Evolutionary conservation across 2,888 invertebrate genomes (phyloP).

Genomic region (Plagodis dolabraria): DNA sequence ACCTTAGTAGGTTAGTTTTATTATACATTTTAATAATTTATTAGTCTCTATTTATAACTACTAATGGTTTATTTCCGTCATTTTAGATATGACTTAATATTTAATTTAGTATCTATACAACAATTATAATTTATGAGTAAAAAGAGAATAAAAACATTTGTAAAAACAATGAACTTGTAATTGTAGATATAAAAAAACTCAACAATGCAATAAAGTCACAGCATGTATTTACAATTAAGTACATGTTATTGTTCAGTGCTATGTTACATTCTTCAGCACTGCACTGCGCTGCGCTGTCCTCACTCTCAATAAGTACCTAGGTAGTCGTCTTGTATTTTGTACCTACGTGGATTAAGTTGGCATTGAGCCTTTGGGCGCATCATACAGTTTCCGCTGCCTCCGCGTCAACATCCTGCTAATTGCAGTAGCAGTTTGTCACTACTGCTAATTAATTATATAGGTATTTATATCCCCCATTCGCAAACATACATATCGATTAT

Average conservation of each 20-base stretch:
- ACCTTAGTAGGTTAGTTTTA: conserved; percentile 15
- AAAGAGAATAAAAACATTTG: conserved; percentile 66
- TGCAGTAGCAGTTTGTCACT: conserved; percentile 28
- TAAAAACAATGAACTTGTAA: conserved; percentile 60
- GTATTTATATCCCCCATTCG: conserved; percentile 11
- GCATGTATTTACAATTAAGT: conserved; percentile 64
- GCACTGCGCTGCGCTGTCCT: conserved; percentile 53
- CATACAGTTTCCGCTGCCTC: neutral
- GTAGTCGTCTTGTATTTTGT: too few relatives aligned
- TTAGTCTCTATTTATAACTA: conserved; percentile 52
- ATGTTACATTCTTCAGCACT: conserved; percentile 51
- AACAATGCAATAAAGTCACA: conserved; percentile 75
- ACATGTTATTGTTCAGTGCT: conserved; percentile 49
- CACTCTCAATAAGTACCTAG: conserved; percentile 49
- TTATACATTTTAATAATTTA: conserved; percentile 41
- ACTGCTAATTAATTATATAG: conserved; percentile 26
- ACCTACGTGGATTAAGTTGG: conserved; percentile 61
- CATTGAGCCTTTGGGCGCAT: conserved; percentile 48
- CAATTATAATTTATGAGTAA: conserved; percentile 59
- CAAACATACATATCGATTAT: conserved; percentile 25
- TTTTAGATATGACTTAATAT: conserved; percentile 70
- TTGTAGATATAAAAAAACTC: conserved; percentile 53
- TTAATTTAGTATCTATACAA: conserved; percentile 61
- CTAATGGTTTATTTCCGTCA: conserved; percentile 64
- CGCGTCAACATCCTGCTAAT: conserved; percentile 38